phyloP scores from a whole-genome alignment of 2,888 invertebrate species.

The Merodon equestris region DNA sequence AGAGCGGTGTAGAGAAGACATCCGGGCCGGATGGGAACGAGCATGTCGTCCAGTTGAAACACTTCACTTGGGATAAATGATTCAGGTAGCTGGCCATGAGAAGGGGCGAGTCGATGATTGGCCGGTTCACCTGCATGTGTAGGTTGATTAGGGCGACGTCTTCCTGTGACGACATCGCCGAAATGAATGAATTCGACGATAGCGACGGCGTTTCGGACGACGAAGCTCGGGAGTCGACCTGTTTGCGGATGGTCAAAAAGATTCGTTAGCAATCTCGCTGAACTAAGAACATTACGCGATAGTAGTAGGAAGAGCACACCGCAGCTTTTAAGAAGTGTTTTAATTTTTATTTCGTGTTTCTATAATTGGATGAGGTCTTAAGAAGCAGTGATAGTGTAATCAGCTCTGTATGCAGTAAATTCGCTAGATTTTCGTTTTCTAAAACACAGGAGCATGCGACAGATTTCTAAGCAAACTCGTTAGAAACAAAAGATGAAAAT shows the following conservation, averaged over 20 bases:
- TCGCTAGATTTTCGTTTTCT: slow-evolving; percentile 3
- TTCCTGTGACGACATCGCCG: slow-evolving; percentile 95
- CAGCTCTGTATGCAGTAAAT: slow-evolving; percentile 24
- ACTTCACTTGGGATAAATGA: slow-evolving; percentile 90
- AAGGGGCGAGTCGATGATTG: slow-evolving; percentile 95
- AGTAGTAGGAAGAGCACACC: slow-evolving; percentile 10
- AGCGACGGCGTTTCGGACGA: slow-evolving; percentile 90
- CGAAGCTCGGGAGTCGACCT: slow-evolving; percentile 80
- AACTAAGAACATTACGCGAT: not conserved
- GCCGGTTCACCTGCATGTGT: slow-evolving; percentile 94
- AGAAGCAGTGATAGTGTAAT: slow-evolving; percentile 14
- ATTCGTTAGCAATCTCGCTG: slow-evolving; percentile 1
- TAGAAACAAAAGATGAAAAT: slow-evolving; percentile 13
- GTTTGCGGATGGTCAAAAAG: too few species aligned
- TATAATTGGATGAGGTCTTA: slow-evolving; percentile 15
- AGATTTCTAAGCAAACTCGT: slow-evolving; percentile 5
- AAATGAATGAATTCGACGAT: slow-evolving; percentile 91
- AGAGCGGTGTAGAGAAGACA: slow-evolving; percentile 89
- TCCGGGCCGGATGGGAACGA: slow-evolving; percentile 86
- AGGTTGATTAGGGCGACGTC: slow-evolving; percentile 94
- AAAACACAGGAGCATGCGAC: slow-evolving; percentile 39
- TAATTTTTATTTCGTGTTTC: slow-evolving; percentile 12
- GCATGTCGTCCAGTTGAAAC: slow-evolving; percentile 86
- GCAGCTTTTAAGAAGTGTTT: slow-evolving; percentile 30
- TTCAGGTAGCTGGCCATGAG: slow-evolving; percentile 96